phyloP scores from a whole-genome alignment of 35 echinoderm and acorn worm genomes.

The Strongylocentrotus purpuratus region DNA sequence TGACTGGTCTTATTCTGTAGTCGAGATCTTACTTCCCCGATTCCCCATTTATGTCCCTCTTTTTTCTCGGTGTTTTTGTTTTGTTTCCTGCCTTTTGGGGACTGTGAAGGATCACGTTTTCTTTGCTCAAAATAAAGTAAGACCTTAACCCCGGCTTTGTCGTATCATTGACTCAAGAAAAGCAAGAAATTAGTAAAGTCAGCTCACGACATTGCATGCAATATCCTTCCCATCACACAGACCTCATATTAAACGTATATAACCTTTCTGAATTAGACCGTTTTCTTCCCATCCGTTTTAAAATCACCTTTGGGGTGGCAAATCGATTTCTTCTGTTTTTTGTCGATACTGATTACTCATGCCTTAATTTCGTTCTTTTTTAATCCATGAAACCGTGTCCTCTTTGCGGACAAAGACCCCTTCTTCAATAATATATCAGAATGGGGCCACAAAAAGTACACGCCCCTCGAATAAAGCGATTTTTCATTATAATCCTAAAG shows the following conservation, averaged over 20 bases:
- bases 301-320: neutral
- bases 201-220: no score
- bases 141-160: no score
- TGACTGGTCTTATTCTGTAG: neutral
- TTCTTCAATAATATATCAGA: neutral
- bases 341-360: neutral
- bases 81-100: neutral
- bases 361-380: slow-evolving; percentile 10
- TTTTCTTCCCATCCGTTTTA: neutral
- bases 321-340: neutral
- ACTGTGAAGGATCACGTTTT: neutral
- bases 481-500: neutral
- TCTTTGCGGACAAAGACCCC: neutral
- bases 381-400: neutral
- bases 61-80: neutral
- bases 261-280: neutral
- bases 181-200: no score
- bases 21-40: neutral
- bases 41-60: neutral
- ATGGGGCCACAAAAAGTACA: neutral
- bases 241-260: neutral
- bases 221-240: no score
- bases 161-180: no score
- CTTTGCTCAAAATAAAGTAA: neutral
- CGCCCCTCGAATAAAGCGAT: neutral